Evolutionary conservation across 2,888 invertebrate genomes (phyloP).

Genomic region (Pseudanteris insignis): DNA sequence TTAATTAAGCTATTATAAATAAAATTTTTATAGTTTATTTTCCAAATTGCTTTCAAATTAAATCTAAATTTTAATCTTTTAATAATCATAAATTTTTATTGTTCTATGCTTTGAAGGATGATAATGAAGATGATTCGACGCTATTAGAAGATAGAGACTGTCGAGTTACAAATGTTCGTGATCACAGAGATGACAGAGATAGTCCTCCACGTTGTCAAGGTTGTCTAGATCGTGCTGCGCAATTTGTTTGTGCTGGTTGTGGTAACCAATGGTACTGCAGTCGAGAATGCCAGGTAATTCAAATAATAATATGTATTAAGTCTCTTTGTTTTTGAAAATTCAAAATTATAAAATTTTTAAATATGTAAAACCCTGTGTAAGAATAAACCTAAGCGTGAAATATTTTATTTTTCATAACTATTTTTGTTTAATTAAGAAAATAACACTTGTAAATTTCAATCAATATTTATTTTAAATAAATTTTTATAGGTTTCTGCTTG

Average conservation of each 20-base stretch:
- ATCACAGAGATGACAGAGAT: constrained; percentile 60
- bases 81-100: too few relatives aligned
- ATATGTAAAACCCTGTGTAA: too few relatives aligned
- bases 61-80: too few relatives aligned
- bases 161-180: constrained; percentile 57
- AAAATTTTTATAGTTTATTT: too few relatives aligned
- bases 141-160: constrained; percentile 68
- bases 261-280: constrained; percentile 96
- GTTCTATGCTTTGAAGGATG: constrained; percentile 68
- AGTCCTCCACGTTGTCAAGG: constrained; percentile 84
- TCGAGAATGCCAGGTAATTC: constrained; percentile 86
- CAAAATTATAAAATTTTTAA: too few relatives aligned
- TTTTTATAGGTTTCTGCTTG: constrained; percentile 80
- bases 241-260: constrained; percentile 90
- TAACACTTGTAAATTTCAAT: neutral
- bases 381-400: too few relatives aligned
- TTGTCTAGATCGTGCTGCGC: constrained; percentile 82
- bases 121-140: constrained; percentile 68
- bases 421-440: too few relatives aligned
- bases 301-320: too few relatives aligned
- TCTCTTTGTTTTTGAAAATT: too few relatives aligned
- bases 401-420: too few relatives aligned
- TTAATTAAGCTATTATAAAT: too few relatives aligned
- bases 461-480: constrained; percentile 2
- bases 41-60: too few relatives aligned